Evolutionary conservation across 2,888 invertebrate species (phyloP).

Genomic region (Meiosimyza decipiens): DNA sequence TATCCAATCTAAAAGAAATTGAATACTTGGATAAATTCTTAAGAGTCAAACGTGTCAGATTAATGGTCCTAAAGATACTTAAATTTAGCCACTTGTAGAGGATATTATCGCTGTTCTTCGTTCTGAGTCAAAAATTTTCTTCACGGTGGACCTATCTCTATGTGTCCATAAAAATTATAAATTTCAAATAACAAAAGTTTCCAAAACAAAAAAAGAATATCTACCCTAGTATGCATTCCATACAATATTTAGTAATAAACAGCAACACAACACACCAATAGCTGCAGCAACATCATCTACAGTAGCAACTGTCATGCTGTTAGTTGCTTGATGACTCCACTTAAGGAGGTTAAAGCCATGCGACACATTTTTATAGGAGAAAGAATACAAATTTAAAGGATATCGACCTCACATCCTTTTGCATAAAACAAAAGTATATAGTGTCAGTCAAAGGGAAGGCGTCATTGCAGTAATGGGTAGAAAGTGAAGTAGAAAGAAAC

Average conservation of each 20-base stretch:
- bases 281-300: slow-evolving; percentile 7
- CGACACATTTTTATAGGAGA: not conserved
- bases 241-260: not conserved
- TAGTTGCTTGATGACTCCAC: slow-evolving; percentile 24
- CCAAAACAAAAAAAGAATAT: too few relatives aligned
- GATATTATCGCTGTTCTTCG: too few relatives aligned
- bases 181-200: too few relatives aligned
- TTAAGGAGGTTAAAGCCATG: slow-evolving; percentile 24
- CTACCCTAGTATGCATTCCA: too few relatives aligned
- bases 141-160: too few relatives aligned
- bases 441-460: not conserved
- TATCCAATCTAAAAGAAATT: too few relatives aligned
- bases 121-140: too few relatives aligned
- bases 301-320: slow-evolving; percentile 22
- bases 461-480: not conserved
- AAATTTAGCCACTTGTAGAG: too few relatives aligned
- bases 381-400: slow-evolving; percentile 29
- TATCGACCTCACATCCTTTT: slow-evolving; percentile 30
- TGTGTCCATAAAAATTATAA: too few relatives aligned
- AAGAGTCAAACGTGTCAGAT: too few relatives aligned
- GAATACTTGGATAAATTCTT: too few relatives aligned
- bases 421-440: slow-evolving; percentile 22
- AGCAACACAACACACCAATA: slow-evolving; percentile 4
- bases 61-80: too few relatives aligned
- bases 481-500: not conserved